Percentiles rank a stretch among this genome's conserved stretches.
These are phyloP conservation scores for Papilio xuthus DNA, from an alignment of 1,140 invertebrate genomes.

Conservation along the genomic window DNA sequence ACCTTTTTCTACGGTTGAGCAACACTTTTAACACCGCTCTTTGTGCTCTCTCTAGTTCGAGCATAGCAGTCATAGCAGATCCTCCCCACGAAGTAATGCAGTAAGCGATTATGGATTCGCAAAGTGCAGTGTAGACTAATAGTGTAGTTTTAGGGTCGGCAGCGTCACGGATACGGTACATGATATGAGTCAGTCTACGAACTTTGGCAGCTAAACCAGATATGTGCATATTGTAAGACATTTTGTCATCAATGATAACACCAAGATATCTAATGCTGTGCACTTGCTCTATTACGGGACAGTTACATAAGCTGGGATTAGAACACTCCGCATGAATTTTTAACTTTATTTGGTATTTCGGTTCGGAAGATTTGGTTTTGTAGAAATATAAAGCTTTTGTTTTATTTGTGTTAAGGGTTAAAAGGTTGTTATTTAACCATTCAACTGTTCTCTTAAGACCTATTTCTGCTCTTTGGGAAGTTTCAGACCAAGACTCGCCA, in stretches of 20 bases:
- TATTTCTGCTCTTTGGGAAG: neutral
- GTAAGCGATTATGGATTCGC: slow-evolving; percentile 2
- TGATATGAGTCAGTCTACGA: slow-evolving; percentile 7
- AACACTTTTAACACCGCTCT: slow-evolving; percentile 7
- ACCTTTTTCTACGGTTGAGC: neutral
- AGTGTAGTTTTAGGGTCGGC: neutral
- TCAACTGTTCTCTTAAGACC: neutral
- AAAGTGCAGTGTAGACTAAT: neutral
- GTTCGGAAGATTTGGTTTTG: slow-evolving; percentile 4
- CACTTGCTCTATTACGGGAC: neutral
- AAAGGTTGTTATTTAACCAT: neutral
- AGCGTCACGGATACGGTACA: neutral
- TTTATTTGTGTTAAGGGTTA: neutral
- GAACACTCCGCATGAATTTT: neutral
- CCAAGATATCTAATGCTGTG: neutral
- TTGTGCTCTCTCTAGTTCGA: neutral
- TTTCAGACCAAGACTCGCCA: neutral
- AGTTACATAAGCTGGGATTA: neutral
- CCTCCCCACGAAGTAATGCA: slow-evolving; percentile 8
- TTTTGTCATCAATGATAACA: neutral
- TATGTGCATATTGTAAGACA: neutral
- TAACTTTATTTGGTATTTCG: neutral
- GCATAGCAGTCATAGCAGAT: neutral
- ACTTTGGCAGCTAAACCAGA: neutral
- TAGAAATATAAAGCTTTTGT: neutral